A percentile compares a stretch with the other conserved stretches of the same genome.
phyloP scores from a whole-genome alignment of 2,113 vertebrate species.

The Urocolius indicus region DNA sequence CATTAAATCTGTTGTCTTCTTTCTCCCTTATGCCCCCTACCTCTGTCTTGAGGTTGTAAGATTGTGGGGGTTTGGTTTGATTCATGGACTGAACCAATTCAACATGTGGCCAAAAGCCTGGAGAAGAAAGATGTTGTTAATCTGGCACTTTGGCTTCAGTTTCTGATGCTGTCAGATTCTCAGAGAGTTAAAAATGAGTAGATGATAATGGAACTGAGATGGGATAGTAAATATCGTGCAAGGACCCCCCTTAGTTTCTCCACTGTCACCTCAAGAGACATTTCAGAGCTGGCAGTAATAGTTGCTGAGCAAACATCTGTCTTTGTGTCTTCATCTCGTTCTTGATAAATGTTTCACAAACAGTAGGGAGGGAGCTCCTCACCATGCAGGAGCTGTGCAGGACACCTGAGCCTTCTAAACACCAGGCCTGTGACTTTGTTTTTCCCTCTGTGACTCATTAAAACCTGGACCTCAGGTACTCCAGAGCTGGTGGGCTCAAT shows the following conservation, averaged over 20 bases:
- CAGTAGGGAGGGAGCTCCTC: background rate
- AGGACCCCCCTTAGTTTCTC: background rate
- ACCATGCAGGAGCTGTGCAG: rapidly evolving
- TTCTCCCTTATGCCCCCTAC: background rate
- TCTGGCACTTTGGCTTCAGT: slow-evolving; percentile 2
- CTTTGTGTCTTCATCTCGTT: background rate
- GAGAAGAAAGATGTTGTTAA: slow-evolving; percentile 13
- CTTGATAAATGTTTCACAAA: background rate
- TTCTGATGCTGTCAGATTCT: slow-evolving; percentile 25
- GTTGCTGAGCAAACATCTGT: background rate
- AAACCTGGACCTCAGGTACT: background rate
- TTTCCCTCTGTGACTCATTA: background rate
- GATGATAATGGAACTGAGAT: background rate
- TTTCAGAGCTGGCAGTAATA: rapidly evolving
- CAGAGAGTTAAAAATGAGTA: background rate
- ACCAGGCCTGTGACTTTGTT: rapidly evolving
- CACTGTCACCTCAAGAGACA: rapidly evolving
- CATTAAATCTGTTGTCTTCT: background rate
- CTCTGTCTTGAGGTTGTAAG: background rate
- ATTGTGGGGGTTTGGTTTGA: rapidly evolving
- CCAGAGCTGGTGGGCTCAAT: background rate
- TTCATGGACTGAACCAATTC: background rate
- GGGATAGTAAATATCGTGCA: background rate
- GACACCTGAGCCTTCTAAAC: background rate
- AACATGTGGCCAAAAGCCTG: background rate